phyloP scores from a whole-genome alignment of 2,888 invertebrate genomes.

The Listrodromus nycthemerus region DNA sequence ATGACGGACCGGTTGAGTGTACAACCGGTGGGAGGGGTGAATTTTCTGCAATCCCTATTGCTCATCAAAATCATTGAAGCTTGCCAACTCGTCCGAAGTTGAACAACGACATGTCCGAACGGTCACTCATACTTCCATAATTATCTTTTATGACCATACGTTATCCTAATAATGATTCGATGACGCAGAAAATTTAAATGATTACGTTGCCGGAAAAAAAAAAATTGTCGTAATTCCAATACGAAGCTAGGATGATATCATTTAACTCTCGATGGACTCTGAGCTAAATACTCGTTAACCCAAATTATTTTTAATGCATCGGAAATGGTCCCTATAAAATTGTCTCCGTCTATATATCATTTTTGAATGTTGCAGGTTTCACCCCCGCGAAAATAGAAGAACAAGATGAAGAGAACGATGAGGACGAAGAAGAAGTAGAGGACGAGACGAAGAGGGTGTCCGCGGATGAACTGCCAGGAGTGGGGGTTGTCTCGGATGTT shows the following conservation, averaged over 20 bases:
- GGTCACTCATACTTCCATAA: slow-evolving; percentile 40
- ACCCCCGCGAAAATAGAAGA: slow-evolving; percentile 45
- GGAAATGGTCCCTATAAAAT: slow-evolving; percentile 22
- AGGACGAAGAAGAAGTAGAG: slow-evolving; percentile 39
- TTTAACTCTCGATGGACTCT: neutral
- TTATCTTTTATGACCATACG: slow-evolving; percentile 24
- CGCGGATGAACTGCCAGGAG: slow-evolving; percentile 33
- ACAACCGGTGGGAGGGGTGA: slow-evolving; percentile 42
- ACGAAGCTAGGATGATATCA: neutral
- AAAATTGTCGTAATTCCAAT: neutral
- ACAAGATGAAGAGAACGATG: slow-evolving; percentile 11
- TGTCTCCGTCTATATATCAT: neutral
- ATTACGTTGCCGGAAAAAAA: neutral
- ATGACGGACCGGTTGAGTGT: slow-evolving; percentile 39
- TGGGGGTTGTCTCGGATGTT: slow-evolving; percentile 61
- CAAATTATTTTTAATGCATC: slow-evolving; percentile 3
- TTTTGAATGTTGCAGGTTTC: slow-evolving; percentile 29
- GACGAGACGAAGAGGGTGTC: slow-evolving; percentile 28
- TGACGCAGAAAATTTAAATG: slow-evolving; percentile 35
- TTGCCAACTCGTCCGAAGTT: slow-evolving; percentile 61
- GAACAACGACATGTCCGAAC: slow-evolving; percentile 52
- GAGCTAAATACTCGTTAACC: neutral
- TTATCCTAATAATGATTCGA: slow-evolving; percentile 23
- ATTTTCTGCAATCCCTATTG: slow-evolving; percentile 57
- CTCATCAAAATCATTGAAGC: slow-evolving; percentile 42